phyloP scores from a whole-genome alignment of 1,140 invertebrate genomes.

The Drosophila pseudoananassae region DNA sequence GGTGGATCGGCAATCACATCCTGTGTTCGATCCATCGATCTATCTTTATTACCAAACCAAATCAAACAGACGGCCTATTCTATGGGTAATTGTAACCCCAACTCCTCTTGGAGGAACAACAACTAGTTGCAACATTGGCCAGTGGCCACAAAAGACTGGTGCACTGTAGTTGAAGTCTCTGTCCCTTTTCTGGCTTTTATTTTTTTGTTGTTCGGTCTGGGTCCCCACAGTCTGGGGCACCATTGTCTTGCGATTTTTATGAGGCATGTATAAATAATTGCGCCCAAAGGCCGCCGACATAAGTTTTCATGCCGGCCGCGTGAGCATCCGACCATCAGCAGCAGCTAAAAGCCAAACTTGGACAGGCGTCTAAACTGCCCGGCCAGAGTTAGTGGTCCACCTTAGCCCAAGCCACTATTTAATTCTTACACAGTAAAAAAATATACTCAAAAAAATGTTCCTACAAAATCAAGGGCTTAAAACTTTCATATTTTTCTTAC shows the following conservation, averaged over 20 bases:
- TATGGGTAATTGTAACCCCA: constrained; percentile 33
- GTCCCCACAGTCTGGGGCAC: constrained; percentile 27
- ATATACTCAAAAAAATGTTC: neutral
- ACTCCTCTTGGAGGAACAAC: constrained; percentile 45
- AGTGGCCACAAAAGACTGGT: constrained; percentile 46
- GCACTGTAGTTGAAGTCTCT: constrained; percentile 52
- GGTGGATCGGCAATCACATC: constrained; percentile 23
- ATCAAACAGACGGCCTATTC: constrained; percentile 50
- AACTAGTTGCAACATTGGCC: constrained; percentile 49
- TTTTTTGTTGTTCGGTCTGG: constrained; percentile 13
- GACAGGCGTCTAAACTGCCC: constrained; percentile 57
- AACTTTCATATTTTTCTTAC: neutral
- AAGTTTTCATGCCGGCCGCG: constrained; percentile 78
- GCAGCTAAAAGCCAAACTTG: constrained; percentile 29
- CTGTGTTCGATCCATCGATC: constrained; percentile 42
- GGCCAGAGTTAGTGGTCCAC: constrained; percentile 27
- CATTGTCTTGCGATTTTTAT: constrained; percentile 82
- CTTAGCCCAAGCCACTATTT: constrained; percentile 32
- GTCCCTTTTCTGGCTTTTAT: constrained; percentile 2
- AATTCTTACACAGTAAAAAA: constrained; percentile 9
- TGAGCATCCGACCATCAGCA: constrained; percentile 65
- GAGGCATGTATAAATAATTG: constrained; percentile 83
- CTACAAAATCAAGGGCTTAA: too few relatives aligned
- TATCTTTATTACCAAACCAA: constrained; percentile 51
- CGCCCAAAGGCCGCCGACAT: constrained; percentile 82